Evolutionary conservation across 2,113 vertebrate species (phyloP), one percentile per base, ranked within the genome.

Genomic region (Trematocara nigrifrons): DNA sequence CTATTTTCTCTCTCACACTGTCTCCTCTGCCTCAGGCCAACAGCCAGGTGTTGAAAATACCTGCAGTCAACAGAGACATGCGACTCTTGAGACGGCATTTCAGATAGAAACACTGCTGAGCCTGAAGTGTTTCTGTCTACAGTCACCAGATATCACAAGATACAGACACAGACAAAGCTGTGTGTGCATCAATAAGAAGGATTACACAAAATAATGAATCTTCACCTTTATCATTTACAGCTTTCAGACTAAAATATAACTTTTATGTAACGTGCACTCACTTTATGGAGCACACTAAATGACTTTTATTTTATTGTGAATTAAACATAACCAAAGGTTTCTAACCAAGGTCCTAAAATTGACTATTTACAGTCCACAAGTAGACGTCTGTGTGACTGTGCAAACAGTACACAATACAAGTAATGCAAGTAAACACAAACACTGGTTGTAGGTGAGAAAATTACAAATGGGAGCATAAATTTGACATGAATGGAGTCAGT

Each of bases 181-280:
- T 6, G 29, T 33, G 5, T 31, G 8, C 57, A 31, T 61, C 29
- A 18, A 5, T 29, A 56, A 56, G 53, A 4, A 2, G 22, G 2
- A 0, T 26, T 31, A 5, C 26, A 59, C 13, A 12, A 56, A 0
- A 12, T 56, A 56, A 7, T 12, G 4, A 6, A 56, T 26, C 20
- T 13, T 26, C 20, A 2, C 53, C 53, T 7, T 56, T 13, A 11
- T 12, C 22, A 0, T 12, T 7, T 56, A 6, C 53, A 56, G 20
- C 53, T 56, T 26, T 0, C 56, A 31, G 13, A 59, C 26, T 59
- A 16, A 59, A 59, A 0, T 59, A 29, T 31, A 16, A 59, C 29
- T 3, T 2, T 57, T 16, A 57, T 16, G 56, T 59, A 59, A 59
- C 15, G 7, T 51, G 0, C 47, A 18, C 47, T 51, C 0, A 51